Evolutionary conservation across 2,113 vertebrate species (phyloP), one percentile per base, ranked within the genome.

Genomic region (Porphyrio hochstetteri): DNA sequence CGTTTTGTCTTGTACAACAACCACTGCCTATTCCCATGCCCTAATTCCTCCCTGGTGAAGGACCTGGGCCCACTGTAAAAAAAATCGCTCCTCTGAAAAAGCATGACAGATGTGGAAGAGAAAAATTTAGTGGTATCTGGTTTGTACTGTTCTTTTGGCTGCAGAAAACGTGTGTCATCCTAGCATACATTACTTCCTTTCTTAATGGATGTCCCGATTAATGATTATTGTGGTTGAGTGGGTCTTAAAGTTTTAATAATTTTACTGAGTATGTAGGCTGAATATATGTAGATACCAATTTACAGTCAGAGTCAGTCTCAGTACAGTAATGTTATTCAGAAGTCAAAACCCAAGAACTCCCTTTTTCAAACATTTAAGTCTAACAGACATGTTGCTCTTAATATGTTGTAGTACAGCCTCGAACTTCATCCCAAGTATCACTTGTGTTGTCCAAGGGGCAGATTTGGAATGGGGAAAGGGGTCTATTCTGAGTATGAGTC

Each of bases 1-100:
- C 35, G 35, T 81, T 95, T 89, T 96, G 60, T 91, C 77, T 86
- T 92, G 8, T 91, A 68, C 80, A 74, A 74, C 64, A 77, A 74
- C 64, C 65, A 72, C 91, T 2, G 87, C 81, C 57, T 79, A 13
- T 92, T 95, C 69, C 91, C 91, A 70, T 90, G 89, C 92, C 60
- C 61, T 75, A 0, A 33, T 86, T 38, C 38, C 61, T 90, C 69
- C 48, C 48, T 68, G 33, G 18, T 55, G 83, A 84, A 3, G 5
- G 85, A 91, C 44, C 29, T 86, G 70, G 38, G 48, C 57, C 84
- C 69, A 87, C 70, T 84, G 70, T 67, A 76, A 84, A 70, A 82
- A 88, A 29, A 81, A 88, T 82, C 33, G 5, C 10, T 84, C 50
- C 38, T 76, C 74, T 92, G 81, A 56, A 84, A 75, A 16, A 82